Base-by-base conservation (phyloP, 2,888 invertebrate genomes). In the Drosophila antonietae region DNA sequence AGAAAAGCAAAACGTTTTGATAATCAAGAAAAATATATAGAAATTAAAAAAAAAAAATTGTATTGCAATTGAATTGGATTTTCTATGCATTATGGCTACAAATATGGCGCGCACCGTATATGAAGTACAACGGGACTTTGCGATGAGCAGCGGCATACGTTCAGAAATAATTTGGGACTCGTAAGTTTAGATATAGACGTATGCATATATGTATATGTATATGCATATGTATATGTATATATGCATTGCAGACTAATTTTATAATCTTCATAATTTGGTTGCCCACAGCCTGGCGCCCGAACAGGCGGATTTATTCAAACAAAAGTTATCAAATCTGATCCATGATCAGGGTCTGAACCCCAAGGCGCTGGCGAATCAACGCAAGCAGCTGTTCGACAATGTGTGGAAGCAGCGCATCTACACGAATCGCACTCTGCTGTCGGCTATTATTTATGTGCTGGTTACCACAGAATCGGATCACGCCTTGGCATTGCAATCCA, bases 121-220 rank as follows among this genome's bases (percentile, higher is more conserved):
- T 31, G 88, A 90, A 28, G 90, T 91, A 12, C 91, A 91, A 78
- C 82, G 81, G 60, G 90, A 91, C 71, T 90, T 91, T 61, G 91
- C 90, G 2, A 66, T 75, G 1, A 80, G 81, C 57, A 80, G 81
- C 61, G 87, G 87, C 0, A 44, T 90, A 35, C 75, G 88, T 4
- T 79, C 82, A 1, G 84, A 89, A 75, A 83, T 91, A 0, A 81
- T 91, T 60, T 91, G 91, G 91, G 91, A 91, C 64, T 81, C 88
- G 91, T 91, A 78, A 23, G 90, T 85, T 56, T 57, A 44, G 15
- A n/a, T 41, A 20, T 4, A 51, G 6, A 18, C 9, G 18, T 18
- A n/a, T 33, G 28, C 28, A 28, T 28, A 28, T 28, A n/a, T n/a
- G n/a, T n/a, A n/a, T n/a, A n/a, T n/a, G n/a, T n/a, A 5, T 5